Evolutionary conservation across 2,797 vertebrate genomes (phyloP).

Genomic region (Cyclura pinguis): DNA sequence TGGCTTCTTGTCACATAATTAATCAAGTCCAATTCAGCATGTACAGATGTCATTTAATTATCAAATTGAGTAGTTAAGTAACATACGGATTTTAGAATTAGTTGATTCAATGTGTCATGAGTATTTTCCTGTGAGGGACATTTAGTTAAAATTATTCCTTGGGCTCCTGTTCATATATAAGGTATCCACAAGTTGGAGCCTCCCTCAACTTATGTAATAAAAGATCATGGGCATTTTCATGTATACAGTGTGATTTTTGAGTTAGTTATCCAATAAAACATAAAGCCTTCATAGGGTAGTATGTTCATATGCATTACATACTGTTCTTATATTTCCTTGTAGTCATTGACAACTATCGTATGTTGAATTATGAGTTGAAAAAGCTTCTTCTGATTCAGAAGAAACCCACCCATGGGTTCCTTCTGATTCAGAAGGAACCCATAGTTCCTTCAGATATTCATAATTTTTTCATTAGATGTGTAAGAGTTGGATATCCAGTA

Average conservation of each 20-base stretch:
- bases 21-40: conserved; percentile 2
- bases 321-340: background rate
- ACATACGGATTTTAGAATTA: background rate
- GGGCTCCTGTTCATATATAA: background rate
- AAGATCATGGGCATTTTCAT: background rate
- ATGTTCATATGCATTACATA: background rate
- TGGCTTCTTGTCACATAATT: background rate
- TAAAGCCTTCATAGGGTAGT: background rate
- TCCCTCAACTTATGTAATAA: background rate
- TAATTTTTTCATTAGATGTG: background rate
- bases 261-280: background rate
- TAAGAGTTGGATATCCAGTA: background rate
- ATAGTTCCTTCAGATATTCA: too few species aligned
- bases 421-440: background rate
- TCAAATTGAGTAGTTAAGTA: background rate
- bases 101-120: background rate
- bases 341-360: background rate
- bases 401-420: too few species aligned
- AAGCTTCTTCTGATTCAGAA: background rate
- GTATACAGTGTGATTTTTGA: background rate
- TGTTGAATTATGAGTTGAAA: background rate
- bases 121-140: background rate
- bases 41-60: background rate
- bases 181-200: background rate
- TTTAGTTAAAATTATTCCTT: background rate